phyloP scores from a whole-genome alignment of 1,140 invertebrate genomes.

The Conus betulinus region DNA sequence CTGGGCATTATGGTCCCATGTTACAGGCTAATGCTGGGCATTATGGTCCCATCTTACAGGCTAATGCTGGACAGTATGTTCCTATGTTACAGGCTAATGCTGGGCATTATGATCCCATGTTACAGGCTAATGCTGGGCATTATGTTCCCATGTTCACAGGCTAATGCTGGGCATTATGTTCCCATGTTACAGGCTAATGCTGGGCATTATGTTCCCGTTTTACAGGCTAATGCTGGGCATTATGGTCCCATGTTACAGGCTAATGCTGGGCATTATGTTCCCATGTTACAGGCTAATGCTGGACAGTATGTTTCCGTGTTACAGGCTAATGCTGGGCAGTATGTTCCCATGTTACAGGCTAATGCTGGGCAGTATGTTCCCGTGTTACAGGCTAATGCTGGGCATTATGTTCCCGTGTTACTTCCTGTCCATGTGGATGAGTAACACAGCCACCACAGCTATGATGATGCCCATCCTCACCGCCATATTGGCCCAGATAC shows the following conservation, averaged over 20 bases:
- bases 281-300: too few species aligned
- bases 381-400: constrained; percentile 59
- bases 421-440: constrained; percentile 76
- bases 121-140: constrained; percentile 41
- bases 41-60: constrained; percentile 57
- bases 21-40: constrained; percentile 65
- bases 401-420: constrained; percentile 73
- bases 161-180: too few species aligned
- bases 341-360: too few species aligned
- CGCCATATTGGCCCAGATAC: constrained; percentile 68
- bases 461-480: constrained; percentile 75
- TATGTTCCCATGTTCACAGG: too few species aligned
- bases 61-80: constrained; percentile 55
- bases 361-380: too few species aligned
- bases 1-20: too few species aligned
- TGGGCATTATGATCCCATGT: too few species aligned
- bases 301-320: too few species aligned
- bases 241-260: constrained; percentile 50
- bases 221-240: constrained; percentile 72
- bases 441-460: constrained; percentile 73
- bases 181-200: constrained; percentile 73
- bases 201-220: constrained; percentile 76
- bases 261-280: too few species aligned
- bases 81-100: too few species aligned
- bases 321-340: too few species aligned